Percentiles rank a stretch among this genome's conserved stretches.
phyloP scores from a whole-genome alignment of 2,888 invertebrate species.

The Pelosia muscerda region DNA sequence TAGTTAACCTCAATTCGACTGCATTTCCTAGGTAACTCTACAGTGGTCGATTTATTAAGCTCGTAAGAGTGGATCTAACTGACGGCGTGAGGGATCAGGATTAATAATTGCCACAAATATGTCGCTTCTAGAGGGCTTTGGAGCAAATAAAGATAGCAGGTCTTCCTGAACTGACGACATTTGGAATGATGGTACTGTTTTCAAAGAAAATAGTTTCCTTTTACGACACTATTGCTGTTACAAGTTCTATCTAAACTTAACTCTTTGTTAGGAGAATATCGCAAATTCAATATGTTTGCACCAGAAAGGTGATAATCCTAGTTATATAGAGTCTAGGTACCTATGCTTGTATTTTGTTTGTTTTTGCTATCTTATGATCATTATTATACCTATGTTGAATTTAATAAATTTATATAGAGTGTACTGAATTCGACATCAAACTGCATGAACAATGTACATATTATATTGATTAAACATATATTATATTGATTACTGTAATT shows the following conservation, averaged over 20 bases:
- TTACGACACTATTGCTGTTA: background rate
- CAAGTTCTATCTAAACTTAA: background rate
- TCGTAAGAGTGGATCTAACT: conserved; percentile 62
- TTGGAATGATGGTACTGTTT: conserved; percentile 1
- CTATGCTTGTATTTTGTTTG: background rate
- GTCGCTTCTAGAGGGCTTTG: conserved; percentile 39
- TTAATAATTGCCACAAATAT: conserved; percentile 52
- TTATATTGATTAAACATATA: no score
- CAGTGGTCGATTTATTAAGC: conserved; percentile 72
- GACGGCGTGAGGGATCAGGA: conserved; percentile 61
- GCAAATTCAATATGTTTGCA: background rate
- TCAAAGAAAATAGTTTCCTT: conserved; percentile 6
- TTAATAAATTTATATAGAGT: background rate
- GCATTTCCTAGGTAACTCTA: conserved; percentile 56
- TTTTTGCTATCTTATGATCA: background rate
- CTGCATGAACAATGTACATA: no score
- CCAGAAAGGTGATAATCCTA: background rate
- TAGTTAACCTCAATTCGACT: conserved; percentile 38
- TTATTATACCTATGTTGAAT: background rate
- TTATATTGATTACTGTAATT: no score
- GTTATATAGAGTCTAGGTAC: no score
- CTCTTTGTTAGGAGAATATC: background rate
- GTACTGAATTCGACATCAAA: background rate
- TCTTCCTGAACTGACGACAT: conserved; percentile 14
- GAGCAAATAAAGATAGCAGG: conserved; percentile 26